Evolutionary conservation across 2,113 vertebrate species (phyloP).

Genomic region (Ceuthmochares aereus): DNA sequence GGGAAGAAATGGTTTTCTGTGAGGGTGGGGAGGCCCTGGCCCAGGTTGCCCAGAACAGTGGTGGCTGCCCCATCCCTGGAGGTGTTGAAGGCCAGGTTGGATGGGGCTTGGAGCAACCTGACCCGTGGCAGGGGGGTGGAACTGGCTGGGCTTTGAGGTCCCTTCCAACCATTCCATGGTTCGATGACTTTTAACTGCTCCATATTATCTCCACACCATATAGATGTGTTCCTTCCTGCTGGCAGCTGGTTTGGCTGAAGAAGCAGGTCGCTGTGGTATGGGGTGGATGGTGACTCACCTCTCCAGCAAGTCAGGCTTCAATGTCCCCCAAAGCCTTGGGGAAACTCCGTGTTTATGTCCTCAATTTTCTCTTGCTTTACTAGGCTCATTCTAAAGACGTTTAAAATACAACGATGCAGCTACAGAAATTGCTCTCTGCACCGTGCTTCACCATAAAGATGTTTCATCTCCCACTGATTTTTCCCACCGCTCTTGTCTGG

Average conservation of each 20-base stretch:
- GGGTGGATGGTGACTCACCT: rapidly evolving
- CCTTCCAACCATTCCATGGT: too few species aligned
- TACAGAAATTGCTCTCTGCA: not conserved
- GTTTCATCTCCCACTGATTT: not conserved
- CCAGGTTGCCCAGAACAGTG: too few species aligned
- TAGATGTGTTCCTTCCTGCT: rapidly evolving
- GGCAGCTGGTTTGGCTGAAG: not conserved
- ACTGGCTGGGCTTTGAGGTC: too few species aligned
- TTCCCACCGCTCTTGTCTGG: not conserved
- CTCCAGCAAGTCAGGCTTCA: not conserved
- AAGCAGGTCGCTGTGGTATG: not conserved
- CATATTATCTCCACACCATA: rapidly evolving
- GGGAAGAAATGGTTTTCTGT: too few species aligned
- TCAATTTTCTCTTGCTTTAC: not conserved
- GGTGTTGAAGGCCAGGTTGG: too few species aligned
- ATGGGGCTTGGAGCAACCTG: too few species aligned
- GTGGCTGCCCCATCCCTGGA: too few species aligned
- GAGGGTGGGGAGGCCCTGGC: too few species aligned
- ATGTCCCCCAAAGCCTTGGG: not conserved
- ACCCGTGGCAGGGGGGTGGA: too few species aligned
- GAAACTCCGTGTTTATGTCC: not conserved
- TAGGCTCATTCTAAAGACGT: not conserved
- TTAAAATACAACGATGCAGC: not conserved
- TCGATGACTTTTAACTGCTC: not conserved
- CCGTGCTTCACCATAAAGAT: not conserved